phyloP scores from a whole-genome alignment of 1,140 invertebrate genomes.

The Aethina tumida region DNA sequence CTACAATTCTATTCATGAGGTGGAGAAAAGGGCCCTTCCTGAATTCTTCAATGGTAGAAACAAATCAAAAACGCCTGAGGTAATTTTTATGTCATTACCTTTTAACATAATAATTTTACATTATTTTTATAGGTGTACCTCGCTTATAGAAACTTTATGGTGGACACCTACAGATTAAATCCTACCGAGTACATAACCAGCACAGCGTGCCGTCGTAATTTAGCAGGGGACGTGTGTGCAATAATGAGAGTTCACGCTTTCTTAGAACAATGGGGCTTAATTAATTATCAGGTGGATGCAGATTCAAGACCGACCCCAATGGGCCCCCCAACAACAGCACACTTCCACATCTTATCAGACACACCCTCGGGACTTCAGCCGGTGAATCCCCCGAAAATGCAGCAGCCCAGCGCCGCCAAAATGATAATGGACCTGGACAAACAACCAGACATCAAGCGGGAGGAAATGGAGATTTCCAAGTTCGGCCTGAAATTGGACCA shows the following conservation, averaged over 20 bases:
- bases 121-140: background rate
- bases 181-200: slow-evolving; percentile 98
- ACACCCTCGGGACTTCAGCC: slow-evolving; percentile 94
- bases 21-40: slow-evolving; percentile 89
- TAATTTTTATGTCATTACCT: slow-evolving; percentile 90
- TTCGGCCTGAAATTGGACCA: slow-evolving; percentile 91
- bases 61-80: slow-evolving; percentile 97
- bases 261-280: slow-evolving; percentile 96
- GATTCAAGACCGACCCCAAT: slow-evolving; percentile 92
- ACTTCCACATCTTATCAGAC: slow-evolving; percentile 97
- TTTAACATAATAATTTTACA: background rate
- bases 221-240: slow-evolving; percentile 97
- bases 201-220: slow-evolving; percentile 91
- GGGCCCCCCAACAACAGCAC: slow-evolving; percentile 97
- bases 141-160: slow-evolving; percentile 87
- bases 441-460: slow-evolving; percentile 31
- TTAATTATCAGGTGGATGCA: slow-evolving; percentile 93
- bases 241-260: slow-evolving; percentile 98
- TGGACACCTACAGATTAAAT: slow-evolving; percentile 97
- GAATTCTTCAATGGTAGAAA: slow-evolving; percentile 99
- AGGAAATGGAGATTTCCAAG: slow-evolving; percentile 11
- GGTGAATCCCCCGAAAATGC: slow-evolving; percentile 74
- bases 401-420: slow-evolving; percentile 76
- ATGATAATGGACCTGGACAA: slow-evolving; percentile 66
- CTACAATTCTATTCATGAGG: slow-evolving; percentile 93